Conservation (phyloP, 2,113 vertebrate species). For the Chaetura pelagica region DNA sequence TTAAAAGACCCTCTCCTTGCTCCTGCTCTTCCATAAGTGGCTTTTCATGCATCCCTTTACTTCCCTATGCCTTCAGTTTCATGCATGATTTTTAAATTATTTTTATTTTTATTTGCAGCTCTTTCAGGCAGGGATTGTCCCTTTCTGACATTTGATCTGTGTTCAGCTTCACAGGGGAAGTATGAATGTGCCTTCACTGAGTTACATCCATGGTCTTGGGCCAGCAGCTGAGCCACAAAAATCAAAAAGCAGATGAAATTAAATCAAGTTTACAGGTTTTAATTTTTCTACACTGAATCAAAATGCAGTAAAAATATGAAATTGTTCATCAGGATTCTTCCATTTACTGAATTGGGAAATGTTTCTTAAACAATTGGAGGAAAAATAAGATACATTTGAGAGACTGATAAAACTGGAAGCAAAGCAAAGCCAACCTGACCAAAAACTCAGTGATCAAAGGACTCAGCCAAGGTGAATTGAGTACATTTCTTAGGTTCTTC, state of each 20-base stretch:
- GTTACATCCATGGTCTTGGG: not conserved
- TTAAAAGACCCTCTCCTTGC: not conserved
- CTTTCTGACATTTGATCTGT: not conserved
- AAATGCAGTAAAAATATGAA: not conserved
- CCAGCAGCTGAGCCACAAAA: not conserved
- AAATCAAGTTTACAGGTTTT: not conserved
- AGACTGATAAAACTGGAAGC: not conserved
- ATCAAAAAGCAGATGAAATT: not conserved
- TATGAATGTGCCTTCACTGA: not conserved
- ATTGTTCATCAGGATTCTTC: not conserved
- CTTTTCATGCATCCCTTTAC: not conserved
- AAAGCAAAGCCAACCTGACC: not conserved
- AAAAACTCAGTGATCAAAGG: not conserved
- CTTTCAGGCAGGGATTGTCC: not conserved
- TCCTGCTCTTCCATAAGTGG: not conserved
- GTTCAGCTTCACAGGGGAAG: not conserved
- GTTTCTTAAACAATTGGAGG: not conserved
- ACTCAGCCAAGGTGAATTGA: not conserved
- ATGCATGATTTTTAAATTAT: not conserved
- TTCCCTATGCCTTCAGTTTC: not conserved
- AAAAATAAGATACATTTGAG: not conserved
- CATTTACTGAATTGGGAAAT: not conserved
- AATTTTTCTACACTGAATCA: not conserved
- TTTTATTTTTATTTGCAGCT: not conserved
- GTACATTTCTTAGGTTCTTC: not conserved